Conservation (phyloP, 2,888 invertebrate genomes). For the Stenodera caucasica region DNA sequence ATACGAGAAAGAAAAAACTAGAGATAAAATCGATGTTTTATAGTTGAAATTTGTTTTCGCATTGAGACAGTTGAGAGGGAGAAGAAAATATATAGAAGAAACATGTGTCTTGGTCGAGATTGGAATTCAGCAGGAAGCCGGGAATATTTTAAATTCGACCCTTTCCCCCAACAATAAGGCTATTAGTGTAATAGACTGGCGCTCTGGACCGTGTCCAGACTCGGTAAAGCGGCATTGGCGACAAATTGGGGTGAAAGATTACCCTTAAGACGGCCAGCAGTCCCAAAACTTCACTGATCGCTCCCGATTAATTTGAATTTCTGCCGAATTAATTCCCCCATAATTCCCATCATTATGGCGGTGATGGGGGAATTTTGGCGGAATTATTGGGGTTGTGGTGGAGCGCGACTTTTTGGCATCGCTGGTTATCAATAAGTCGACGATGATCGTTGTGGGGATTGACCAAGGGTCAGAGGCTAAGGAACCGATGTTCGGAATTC, state of each 20-base stretch:
- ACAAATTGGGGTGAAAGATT: slow-evolving; percentile 57
- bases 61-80: too few species aligned
- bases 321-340: too few species aligned
- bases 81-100: slow-evolving; percentile 3
- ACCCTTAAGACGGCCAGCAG: slow-evolving; percentile 45
- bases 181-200: slow-evolving; percentile 56
- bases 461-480: slow-evolving; percentile 49
- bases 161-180: slow-evolving; percentile 53
- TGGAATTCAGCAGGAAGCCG: slow-evolving; percentile 40
- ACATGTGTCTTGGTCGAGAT: slow-evolving; percentile 30
- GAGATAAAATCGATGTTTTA: slow-evolving; percentile 6
- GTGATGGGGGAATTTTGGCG: not conserved
- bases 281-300: too few species aligned
- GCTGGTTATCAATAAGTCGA: slow-evolving; percentile 45
- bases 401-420: slow-evolving; percentile 20
- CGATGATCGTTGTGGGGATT: slow-evolving; percentile 47
- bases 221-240: slow-evolving; percentile 53
- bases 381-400: not conserved
- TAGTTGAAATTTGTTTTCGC: too few species aligned
- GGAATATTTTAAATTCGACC: slow-evolving; percentile 52
- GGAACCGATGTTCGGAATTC: slow-evolving; percentile 49
- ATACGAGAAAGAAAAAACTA: not conserved
- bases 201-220: slow-evolving; percentile 56
- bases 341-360: too few species aligned
- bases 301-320: too few species aligned